phyloP scores from a whole-genome alignment of 92 coral and sea anemone species.

The Porites rus region DNA sequence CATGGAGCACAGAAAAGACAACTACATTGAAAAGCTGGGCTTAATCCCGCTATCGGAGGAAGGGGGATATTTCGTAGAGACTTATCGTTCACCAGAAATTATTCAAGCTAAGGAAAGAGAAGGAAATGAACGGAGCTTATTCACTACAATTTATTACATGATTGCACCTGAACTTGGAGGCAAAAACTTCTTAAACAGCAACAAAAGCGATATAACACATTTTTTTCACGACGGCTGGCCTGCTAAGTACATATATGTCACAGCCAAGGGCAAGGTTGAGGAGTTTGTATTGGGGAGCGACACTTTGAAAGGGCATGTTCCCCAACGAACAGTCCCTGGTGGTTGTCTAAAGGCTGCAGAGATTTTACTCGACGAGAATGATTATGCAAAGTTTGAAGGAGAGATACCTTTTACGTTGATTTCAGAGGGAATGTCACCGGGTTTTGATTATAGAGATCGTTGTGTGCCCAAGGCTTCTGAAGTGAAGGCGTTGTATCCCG shows the following conservation, averaged over 20 bases:
- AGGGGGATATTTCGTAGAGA: conserved; percentile 85
- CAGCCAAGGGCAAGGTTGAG: conserved; percentile 71
- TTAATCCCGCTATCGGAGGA: conserved; percentile 82
- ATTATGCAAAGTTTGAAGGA: conserved; percentile 66
- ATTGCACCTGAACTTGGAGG: conserved; percentile 70
- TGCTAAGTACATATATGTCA: conserved; percentile 59
- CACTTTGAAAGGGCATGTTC: conserved; percentile 69
- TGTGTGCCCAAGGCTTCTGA: conserved; percentile 69
- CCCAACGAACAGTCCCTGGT: conserved; percentile 69
- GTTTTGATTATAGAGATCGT: conserved; percentile 86
- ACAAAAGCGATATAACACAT: conserved; percentile 77
- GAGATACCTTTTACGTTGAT: conserved; percentile 85
- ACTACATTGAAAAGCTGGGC: conserved; percentile 32
- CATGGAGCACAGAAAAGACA: conserved; percentile 67
- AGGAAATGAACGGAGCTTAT: conserved; percentile 60
- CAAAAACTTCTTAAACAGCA: conserved; percentile 62
- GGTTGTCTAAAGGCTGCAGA: conserved; percentile 70
- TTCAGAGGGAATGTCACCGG: conserved; percentile 81
- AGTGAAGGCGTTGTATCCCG: conserved; percentile 44
- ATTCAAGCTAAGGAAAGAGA: conserved; percentile 52
- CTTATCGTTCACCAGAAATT: conserved; percentile 64
- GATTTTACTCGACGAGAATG: conserved; percentile 56
- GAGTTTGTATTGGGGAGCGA: conserved; percentile 75
- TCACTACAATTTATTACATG: conserved; percentile 79
- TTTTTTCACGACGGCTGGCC: conserved; percentile 92